phyloP scores from a whole-genome alignment of 2,113 vertebrate species.

The Tachysurus fulvidraco region DNA sequence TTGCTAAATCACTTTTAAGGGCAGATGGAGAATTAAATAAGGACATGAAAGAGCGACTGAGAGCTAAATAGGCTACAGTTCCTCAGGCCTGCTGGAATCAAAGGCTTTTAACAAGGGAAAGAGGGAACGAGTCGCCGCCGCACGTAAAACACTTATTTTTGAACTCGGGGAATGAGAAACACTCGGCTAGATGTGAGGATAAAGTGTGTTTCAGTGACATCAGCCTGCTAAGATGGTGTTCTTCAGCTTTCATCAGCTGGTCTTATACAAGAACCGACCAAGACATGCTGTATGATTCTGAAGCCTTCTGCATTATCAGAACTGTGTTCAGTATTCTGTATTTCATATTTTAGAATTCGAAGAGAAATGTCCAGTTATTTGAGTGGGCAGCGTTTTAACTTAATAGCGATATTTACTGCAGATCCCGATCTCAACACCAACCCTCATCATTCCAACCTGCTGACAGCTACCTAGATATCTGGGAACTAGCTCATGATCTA shows the following conservation, averaged over 20 bases:
- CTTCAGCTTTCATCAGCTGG: background rate
- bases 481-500: background rate
- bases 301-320: background rate
- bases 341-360: background rate
- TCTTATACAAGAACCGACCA: background rate
- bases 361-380: background rate
- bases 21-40: conserved; percentile 65
- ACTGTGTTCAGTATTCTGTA: background rate
- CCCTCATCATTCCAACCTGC: background rate
- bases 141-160: conserved; percentile 27
- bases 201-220: conserved; percentile 9
- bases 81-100: conserved; percentile 40
- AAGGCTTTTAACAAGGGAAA: conserved; percentile 44
- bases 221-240: background rate
- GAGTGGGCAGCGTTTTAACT: background rate
- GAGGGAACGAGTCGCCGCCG: background rate
- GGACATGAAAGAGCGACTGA: conserved; percentile 72
- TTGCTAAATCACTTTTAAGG: conserved; percentile 54
- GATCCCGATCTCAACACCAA: background rate
- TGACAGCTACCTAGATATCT: no score
- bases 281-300: background rate
- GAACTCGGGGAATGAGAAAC: conserved; percentile 3
- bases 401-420: background rate
- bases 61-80: conserved; percentile 62
- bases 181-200: background rate